Evolutionary conservation across 2,888 invertebrate genomes (phyloP), one percentile per base, ranked within the genome.

Genomic region (Tupiocoris notatus): DNA sequence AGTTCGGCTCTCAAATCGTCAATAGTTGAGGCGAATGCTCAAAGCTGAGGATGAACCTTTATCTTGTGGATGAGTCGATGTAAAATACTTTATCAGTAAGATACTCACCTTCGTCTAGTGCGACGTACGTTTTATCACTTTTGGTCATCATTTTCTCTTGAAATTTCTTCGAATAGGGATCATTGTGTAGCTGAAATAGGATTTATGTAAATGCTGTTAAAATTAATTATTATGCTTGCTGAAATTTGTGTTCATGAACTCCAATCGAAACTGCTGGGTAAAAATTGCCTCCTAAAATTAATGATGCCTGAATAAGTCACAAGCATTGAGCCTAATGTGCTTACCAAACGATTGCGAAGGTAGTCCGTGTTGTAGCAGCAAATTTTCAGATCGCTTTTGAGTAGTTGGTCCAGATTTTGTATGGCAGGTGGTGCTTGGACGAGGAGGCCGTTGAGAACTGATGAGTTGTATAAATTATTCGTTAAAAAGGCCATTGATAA

Each of bases 361-460:
- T 80, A 80, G 1, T 78, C 75, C 23, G 76, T 77, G 77, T 80
- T 77, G 59, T 79, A 63, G 21, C 79, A 71, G 18, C 77, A 79
- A n/a, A 79, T 61, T 66, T 75, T 73, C 22, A 78, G 77, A 17
- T 79, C 76, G 73, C 79, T 80, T 56, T 77, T 77, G 16, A 80
- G 54, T 2, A 80, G 78, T 54, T 79, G 78, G 9, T 68, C 67
- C 17, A 78, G 71, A 18, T 79, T 78, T 18, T 77, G 77, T 21
- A 80, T 79, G 22, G 77, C 78, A 59, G 78, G 78, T 57, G 80
- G 78, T 0, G 79, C 77, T n/a, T 79, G 79, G 16, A 78, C 75
- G 54, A 80, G 77, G 1, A 80, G 77, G 17, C 79, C 77, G n/a
- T 79, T 79, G 65, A 80, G 76, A 16, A 80, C 79, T 1, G 79